Evolutionary conservation across 2,888 invertebrate genomes (phyloP), one percentile per base, ranked within the genome.

Genomic region (Pharmacophagus antenor): DNA sequence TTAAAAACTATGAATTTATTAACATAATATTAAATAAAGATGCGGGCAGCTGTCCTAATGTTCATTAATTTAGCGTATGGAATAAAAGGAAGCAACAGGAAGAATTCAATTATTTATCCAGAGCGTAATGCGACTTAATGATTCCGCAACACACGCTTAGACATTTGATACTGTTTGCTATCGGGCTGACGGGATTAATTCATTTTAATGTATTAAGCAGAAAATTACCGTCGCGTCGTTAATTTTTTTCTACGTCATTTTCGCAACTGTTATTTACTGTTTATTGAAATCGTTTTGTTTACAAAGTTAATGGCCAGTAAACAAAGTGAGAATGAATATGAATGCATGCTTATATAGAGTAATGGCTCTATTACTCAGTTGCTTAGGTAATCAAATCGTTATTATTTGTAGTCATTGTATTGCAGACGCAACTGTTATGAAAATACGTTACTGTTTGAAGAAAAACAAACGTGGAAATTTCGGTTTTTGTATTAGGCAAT

Each of bases 401-500:
- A 53, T 52, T 58, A 53, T 58, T 58, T 58, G 46, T 58, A 53
- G 37, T 47, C 46, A 41, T 37, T 52, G 49, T 54, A 54, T 48
- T 20, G 55, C 15, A 50, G 23, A 44, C 53, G 54, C 52, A 51
- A 58, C 52, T 58, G 57, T 58, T 59, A 56, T 56, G 55, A 61
- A 63, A 55, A 60, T 49, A 54, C n/a, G 15, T 27, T 42, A 25
- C n/a, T 17, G 49, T 41, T 37, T n/a, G 18, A 17, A 48, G 42
- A 27, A 46, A 46, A 51, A 51, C 22, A 58, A 52, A 18, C 4
- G n/a, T 15, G 4, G 15, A 37, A 31, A 41, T 37, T 47, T 18
- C 6, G 51, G 46, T 8, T 37, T 31, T 27, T 27, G 25, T 41
- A 23, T 17, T 4, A 20, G 49, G 42, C 42, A 42, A 37, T 56